phyloP scores from a whole-genome alignment of 2,797 vertebrate species.

The Sebastes dallii region DNA sequence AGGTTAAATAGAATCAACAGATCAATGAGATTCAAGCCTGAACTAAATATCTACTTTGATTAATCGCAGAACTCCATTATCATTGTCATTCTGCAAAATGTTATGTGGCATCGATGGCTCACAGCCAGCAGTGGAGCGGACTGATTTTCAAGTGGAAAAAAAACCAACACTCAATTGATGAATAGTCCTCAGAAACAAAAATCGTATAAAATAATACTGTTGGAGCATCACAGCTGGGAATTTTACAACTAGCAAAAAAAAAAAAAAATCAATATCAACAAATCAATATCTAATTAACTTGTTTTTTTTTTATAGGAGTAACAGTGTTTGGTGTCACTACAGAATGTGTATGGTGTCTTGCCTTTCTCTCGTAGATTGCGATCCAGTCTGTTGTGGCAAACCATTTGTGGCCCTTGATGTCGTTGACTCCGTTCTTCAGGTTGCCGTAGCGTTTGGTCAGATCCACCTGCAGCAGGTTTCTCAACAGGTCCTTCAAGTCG shows the following conservation, averaged over 20 bases:
- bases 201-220: neutral
- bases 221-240: neutral
- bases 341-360: conserved; percentile 62
- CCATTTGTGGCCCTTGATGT: conserved; percentile 99
- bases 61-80: conserved; percentile 49
- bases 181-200: neutral
- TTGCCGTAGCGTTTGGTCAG: conserved; percentile 98
- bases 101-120: conserved; percentile 2
- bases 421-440: conserved; percentile 98
- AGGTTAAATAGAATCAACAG: conserved; percentile 19
- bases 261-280: conserved; percentile 6
- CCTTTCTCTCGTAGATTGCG: conserved; percentile 99
- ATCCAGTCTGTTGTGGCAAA: conserved; percentile 99
- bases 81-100: conserved; percentile 23
- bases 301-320: conserved; percentile 8
- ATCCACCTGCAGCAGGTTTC: conserved; percentile 98
- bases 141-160: conserved; percentile 20
- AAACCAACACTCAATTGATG: neutral
- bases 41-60: conserved; percentile 44
- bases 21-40: conserved; percentile 11
- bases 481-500: conserved; percentile 96
- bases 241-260: neutral
- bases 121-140: conserved; percentile 17
- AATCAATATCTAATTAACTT: conserved; percentile 57
- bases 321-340: neutral